phyloP scores from a whole-genome alignment of 2,113 vertebrate species.

The Gulo gulo region DNA sequence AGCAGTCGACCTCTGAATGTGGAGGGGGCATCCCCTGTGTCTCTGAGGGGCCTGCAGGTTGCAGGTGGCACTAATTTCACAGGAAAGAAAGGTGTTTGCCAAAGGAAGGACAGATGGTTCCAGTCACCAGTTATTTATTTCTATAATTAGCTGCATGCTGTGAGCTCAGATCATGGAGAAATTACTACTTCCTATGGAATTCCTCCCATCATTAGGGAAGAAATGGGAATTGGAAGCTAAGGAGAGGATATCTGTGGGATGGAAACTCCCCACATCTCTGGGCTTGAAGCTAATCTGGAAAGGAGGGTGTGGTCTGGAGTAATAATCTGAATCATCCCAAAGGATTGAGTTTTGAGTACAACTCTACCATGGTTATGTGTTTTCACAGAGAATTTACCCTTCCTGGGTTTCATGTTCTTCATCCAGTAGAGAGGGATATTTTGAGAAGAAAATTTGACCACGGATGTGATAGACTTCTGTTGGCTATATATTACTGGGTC shows the following conservation, averaged over 20 bases:
- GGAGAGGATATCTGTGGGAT: background rate
- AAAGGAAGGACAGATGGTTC: conserved; percentile 84
- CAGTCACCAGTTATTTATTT: conserved; percentile 86
- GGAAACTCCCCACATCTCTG: background rate
- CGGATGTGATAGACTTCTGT: background rate
- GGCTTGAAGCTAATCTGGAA: background rate
- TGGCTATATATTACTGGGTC: background rate
- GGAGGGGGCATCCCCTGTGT: conserved; percentile 61
- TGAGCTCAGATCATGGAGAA: conserved; percentile 79
- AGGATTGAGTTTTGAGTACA: background rate
- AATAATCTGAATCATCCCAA: background rate
- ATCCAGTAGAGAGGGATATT: background rate
- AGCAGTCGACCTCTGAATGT: background rate
- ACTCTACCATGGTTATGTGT: background rate
- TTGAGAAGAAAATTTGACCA: background rate
- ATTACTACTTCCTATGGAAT: conserved; percentile 73
- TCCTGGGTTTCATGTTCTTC: background rate
- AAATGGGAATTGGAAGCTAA: conserved; percentile 24
- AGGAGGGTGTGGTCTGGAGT: background rate
- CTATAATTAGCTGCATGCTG: conserved; percentile 84
- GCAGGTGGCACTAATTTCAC: conserved; percentile 80
- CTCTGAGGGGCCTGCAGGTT: conserved; percentile 17
- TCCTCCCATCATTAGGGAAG: conserved; percentile 4
- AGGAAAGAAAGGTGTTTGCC: conserved; percentile 74
- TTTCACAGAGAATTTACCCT: background rate